A percentile compares a stretch with the other conserved stretches of the same genome.
Evolutionary conservation across 2,113 vertebrate genomes (phyloP).

Genomic region (Lonchura striata): DNA sequence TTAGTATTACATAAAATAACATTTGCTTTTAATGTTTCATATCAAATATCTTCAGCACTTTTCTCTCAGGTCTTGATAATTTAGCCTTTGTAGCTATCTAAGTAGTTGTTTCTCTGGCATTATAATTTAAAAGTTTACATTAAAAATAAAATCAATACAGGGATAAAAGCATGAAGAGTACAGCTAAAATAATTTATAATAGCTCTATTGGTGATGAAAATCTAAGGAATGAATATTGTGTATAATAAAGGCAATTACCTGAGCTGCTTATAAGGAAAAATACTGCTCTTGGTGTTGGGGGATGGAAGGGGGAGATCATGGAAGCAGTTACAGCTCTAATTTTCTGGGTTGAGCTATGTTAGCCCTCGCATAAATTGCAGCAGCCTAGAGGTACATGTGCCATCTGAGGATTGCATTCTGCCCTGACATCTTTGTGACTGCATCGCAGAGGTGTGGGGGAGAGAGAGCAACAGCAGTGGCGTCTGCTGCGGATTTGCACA

Average conservation of each 20-base stretch:
- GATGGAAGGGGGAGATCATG: conserved; percentile 21
- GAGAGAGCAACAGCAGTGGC: background rate
- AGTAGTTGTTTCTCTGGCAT: conserved; percentile 34
- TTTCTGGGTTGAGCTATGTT: conserved; percentile 35
- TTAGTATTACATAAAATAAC: conserved; percentile 14
- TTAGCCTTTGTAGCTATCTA: background rate
- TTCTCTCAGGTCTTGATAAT: background rate
- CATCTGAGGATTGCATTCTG: background rate
- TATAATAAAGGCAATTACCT: conserved; percentile 60
- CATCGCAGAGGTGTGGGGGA: background rate
- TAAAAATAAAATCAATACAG: conserved; percentile 59
- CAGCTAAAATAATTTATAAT: conserved; percentile 56
- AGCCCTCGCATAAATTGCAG: conserved; percentile 48
- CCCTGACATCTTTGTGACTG: background rate
- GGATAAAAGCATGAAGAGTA: conserved; percentile 43
- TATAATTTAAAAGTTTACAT: conserved; percentile 65
- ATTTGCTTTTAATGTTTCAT: background rate
- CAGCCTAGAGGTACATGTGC: conserved; percentile 42
- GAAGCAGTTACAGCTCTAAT: conserved; percentile 48
- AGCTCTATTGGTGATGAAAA: conserved; percentile 44
- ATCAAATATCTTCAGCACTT: conserved; percentile 2
- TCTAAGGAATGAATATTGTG: conserved; percentile 46
- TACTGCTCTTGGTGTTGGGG: conserved; percentile 30
- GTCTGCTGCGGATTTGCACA: background rate
- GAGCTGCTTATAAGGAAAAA: conserved; percentile 28